These are phyloP conservation scores for Sicus ferrugineus DNA, from an alignment of 2,888 invertebrate genomes.

Conservation along the genomic window DNA sequence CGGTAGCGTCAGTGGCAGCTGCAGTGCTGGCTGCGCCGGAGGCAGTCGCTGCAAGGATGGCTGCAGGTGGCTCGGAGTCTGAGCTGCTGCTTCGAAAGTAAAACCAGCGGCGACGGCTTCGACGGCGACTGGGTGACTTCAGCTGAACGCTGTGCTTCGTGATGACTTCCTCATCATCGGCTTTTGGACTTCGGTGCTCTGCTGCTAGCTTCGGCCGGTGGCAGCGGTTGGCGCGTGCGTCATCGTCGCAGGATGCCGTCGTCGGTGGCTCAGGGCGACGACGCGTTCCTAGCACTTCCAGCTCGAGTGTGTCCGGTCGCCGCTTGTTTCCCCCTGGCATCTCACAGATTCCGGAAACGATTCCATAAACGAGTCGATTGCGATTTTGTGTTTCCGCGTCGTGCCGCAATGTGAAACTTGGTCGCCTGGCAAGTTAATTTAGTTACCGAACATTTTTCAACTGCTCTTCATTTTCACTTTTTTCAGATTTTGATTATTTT, in stretches of 20 bases:
- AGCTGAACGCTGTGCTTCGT: conserved; percentile 5
- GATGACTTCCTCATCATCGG: too few species aligned
- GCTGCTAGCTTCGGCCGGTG: conserved; percentile 5
- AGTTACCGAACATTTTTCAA: too few species aligned
- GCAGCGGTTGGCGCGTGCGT: conserved; percentile 26
- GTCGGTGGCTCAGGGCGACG: conserved; percentile 12
- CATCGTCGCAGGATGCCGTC: conserved; percentile 34
- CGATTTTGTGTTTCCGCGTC: conserved; percentile 14
- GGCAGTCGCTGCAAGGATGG: conserved; percentile 12
- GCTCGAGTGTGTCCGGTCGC: conserved; percentile 64
- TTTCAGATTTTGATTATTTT: too few species aligned
- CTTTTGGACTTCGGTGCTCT: too few species aligned
- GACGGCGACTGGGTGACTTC: neutral
- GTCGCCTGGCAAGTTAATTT: too few species aligned
- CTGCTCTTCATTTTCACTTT: neutral
- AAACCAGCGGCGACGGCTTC: conserved; percentile 39
- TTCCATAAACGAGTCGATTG: conserved; percentile 25
- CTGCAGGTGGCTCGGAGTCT: conserved; percentile 20
- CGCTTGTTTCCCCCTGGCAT: conserved; percentile 54
- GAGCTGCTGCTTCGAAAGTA: conserved; percentile 36
- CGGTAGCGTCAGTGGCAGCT: conserved; percentile 36
- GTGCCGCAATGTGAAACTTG: too few species aligned
- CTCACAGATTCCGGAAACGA: conserved; percentile 47
- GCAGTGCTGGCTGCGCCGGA: conserved; percentile 25
- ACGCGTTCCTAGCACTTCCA: conserved; percentile 67